Evolutionary conservation across 2,113 vertebrate genomes (phyloP).

Genomic region (Lampris incognitus): DNA sequence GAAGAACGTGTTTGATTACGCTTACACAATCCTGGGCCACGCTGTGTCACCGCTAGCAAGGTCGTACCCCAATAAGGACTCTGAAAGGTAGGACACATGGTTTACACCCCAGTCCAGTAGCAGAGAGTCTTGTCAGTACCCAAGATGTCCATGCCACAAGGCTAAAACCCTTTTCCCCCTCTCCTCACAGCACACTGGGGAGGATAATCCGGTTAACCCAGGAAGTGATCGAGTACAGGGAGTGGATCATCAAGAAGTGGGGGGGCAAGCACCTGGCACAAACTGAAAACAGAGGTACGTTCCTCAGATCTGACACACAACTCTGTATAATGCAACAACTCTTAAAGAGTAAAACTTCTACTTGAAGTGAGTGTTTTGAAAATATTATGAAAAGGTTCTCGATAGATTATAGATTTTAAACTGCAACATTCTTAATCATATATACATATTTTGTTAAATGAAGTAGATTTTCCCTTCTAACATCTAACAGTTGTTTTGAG

Average conservation of each 20-base stretch:
- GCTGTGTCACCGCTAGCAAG: constrained; percentile 94
- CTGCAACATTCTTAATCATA: too few relatives aligned
- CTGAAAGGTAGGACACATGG: constrained; percentile 86
- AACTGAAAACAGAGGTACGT: constrained; percentile 72
- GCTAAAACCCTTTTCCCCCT: not conserved
- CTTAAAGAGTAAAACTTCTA: not conserved
- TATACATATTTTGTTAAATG: too few relatives aligned
- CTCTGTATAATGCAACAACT: not conserved
- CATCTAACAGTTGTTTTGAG: too few relatives aligned
- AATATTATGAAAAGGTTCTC: too few relatives aligned
- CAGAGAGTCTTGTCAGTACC: not conserved
- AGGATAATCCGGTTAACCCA: constrained; percentile 97
- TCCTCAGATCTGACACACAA: not conserved
- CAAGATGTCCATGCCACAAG: not conserved
- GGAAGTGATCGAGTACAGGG: constrained; percentile 95
- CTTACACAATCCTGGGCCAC: constrained; percentile 94
- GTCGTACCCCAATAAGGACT: constrained; percentile 96
- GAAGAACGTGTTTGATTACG: constrained; percentile 97
- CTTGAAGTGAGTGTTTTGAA: too few relatives aligned
- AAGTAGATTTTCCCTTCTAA: too few relatives aligned
- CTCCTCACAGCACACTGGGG: constrained; percentile 89
- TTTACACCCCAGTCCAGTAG: not conserved
- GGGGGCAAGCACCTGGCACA: constrained; percentile 77
- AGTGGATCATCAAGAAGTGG: constrained; percentile 98
- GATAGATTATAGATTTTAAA: too few relatives aligned